Evolutionary conservation across 2,888 invertebrate species (phyloP).

Genomic region (Copidosoma aretas): DNA sequence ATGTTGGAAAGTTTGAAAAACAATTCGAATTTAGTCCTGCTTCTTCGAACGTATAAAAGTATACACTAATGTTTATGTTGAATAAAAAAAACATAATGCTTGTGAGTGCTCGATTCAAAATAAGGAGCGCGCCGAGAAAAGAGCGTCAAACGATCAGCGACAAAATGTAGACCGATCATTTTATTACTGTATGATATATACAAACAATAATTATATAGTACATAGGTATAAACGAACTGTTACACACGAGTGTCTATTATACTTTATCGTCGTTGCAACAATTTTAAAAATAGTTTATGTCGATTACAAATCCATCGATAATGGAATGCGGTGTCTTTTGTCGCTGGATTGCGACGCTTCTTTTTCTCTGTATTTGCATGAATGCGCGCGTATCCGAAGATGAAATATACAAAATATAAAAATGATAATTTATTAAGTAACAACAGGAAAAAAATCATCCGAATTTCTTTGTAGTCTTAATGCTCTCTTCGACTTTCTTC

Average conservation of each 20-base stretch:
- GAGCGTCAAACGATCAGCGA: neutral
- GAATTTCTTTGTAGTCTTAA: constrained; percentile 29
- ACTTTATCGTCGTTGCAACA: constrained; percentile 39
- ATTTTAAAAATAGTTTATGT: constrained; percentile 39
- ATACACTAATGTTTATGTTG: constrained; percentile 23
- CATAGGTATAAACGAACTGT: constrained; percentile 35
- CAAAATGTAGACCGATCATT: neutral
- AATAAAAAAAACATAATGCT: neutral
- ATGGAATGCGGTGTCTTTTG: neutral
- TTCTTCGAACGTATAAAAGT: constrained; percentile 24
- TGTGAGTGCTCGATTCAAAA: too few relatives aligned
- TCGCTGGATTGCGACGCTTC: neutral
- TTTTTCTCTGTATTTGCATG: neutral
- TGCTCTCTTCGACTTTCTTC: constrained; percentile 22
- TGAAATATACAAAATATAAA: constrained; percentile 13
- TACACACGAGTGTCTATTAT: constrained; percentile 37
- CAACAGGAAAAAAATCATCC: neutral
- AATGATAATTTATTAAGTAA: neutral
- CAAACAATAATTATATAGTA: constrained; percentile 29
- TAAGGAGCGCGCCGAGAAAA: too few relatives aligned
- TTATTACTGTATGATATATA: constrained; percentile 19
- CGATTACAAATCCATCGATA: neutral
- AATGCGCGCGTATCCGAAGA: neutral
- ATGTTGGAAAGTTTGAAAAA: too few relatives aligned
- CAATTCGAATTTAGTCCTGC: constrained; percentile 25